A percentile compares a stretch with the other conserved stretches of the same genome.
These are phyloP conservation scores for Echinarachnius parma DNA, from an alignment of 53 echinoderm and acorn worm genomes.

Conservation along the genomic window DNA sequence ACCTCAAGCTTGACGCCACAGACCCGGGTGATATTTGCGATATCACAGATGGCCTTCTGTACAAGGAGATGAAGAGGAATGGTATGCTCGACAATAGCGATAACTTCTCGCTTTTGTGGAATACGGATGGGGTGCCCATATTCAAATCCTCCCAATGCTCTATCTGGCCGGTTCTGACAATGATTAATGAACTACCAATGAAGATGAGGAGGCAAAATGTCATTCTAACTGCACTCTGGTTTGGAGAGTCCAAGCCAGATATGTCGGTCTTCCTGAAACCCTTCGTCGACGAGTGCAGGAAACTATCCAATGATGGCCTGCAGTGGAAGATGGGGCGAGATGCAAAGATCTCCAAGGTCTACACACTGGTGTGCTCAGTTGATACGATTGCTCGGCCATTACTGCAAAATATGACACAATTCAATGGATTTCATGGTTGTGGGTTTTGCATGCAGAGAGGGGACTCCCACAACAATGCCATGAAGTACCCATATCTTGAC, in stretches of 20 bases:
- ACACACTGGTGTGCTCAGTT: conserved; percentile 29
- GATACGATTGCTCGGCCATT: conserved; percentile 48
- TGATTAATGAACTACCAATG: conserved; percentile 45
- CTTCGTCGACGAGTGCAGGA: conserved; percentile 38
- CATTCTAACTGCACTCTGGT: conserved; percentile 43
- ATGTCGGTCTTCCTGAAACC: conserved; percentile 39
- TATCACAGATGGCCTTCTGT: conserved; percentile 33
- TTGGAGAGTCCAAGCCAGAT: conserved; percentile 48
- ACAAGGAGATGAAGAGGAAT: not conserved
- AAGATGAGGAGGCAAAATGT: conserved; percentile 28
- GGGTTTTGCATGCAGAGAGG: conserved; percentile 40
- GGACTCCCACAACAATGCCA: not conserved
- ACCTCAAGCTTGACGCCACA: not conserved
- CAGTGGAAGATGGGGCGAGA: conserved; percentile 26
- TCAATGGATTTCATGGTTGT: conserved; percentile 58
- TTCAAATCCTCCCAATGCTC: conserved; percentile 33
- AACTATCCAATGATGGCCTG: conserved; percentile 29
- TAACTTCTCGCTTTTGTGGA: conserved; percentile 20
- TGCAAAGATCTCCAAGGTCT: conserved; percentile 14
- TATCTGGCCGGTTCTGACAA: conserved; percentile 42
- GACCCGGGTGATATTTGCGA: conserved; percentile 5
- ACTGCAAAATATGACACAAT: conserved; percentile 48
- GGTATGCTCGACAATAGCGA: not conserved
- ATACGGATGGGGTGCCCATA: conserved; percentile 34
- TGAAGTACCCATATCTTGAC: not conserved